phyloP scores from a whole-genome alignment of 2,888 invertebrate species.

The Pegoplata infirma region DNA sequence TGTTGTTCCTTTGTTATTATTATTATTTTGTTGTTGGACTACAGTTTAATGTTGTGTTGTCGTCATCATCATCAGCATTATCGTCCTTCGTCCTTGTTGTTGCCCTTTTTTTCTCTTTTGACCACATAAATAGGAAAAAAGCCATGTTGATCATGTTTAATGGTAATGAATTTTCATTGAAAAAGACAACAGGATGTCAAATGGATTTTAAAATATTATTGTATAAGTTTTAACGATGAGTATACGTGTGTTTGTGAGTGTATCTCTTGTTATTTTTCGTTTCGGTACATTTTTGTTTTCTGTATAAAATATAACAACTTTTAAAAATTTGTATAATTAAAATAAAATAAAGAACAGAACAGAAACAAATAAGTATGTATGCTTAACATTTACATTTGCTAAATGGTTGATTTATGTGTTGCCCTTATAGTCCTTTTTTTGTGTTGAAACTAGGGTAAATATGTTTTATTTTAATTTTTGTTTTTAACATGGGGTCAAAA shows the following conservation, averaged over 20 bases:
- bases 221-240: conserved; percentile 13
- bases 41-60: conserved; percentile 17
- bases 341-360: neutral
- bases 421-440: neutral
- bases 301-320: neutral
- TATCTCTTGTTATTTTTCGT: too few species aligned
- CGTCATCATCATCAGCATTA: too few species aligned
- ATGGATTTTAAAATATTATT: conserved; percentile 56
- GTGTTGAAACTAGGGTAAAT: too few species aligned
- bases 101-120: conserved; percentile 12
- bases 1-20: conserved; percentile 11
- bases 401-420: conserved; percentile 18
- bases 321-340: neutral
- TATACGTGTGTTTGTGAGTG: neutral
- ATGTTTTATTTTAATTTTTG: too few species aligned
- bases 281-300: neutral
- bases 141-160: conserved; percentile 54
- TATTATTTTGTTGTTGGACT: conserved; percentile 11
- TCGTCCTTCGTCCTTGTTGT: conserved; percentile 4
- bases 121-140: conserved; percentile 28
- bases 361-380: conserved; percentile 17
- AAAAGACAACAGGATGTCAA: conserved; percentile 61
- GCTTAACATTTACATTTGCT: too few species aligned
- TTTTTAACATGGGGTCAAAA: too few species aligned
- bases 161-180: conserved; percentile 57